Conservation (phyloP, 2,888 invertebrate genomes). For the Neoscelio sp. region DNA sequence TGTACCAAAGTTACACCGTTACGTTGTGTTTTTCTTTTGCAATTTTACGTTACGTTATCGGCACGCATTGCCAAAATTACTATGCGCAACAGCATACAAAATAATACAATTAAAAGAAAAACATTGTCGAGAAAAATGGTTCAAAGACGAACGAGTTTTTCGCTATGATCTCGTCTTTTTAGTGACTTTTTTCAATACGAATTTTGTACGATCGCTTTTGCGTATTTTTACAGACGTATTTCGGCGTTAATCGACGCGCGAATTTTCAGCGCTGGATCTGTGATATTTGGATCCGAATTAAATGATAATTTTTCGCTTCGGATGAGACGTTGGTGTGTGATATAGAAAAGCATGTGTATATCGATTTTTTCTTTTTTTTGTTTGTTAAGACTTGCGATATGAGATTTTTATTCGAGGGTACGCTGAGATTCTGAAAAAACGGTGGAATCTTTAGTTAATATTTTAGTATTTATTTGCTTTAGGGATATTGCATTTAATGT, state of each 20-base stretch:
- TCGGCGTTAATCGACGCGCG: too few species aligned
- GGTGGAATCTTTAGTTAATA: too few species aligned
- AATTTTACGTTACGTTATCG: slow-evolving; percentile 50
- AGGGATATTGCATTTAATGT: too few species aligned
- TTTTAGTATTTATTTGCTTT: too few species aligned
- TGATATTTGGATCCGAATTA: slow-evolving; percentile 66
- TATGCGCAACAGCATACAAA: background rate
- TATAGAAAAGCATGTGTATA: slow-evolving; percentile 21
- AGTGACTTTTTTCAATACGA: slow-evolving; percentile 1
- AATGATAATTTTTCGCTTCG: slow-evolving; percentile 39
- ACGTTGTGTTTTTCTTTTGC: slow-evolving; percentile 40
- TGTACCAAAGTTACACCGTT: slow-evolving; percentile 52
- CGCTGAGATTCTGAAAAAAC: too few species aligned
- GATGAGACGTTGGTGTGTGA: slow-evolving; percentile 34
- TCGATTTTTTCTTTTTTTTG: background rate
- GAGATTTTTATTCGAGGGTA: slow-evolving; percentile 17
- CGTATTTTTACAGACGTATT: slow-evolving; percentile 16
- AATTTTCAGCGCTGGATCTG: slow-evolving; percentile 61
- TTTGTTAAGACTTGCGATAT: too few species aligned
- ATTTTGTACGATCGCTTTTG: slow-evolving; percentile 26
- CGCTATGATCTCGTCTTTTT: slow-evolving; percentile 4
- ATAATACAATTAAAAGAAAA: too few species aligned
- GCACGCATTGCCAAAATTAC: slow-evolving; percentile 32
- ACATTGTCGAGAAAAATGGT: too few species aligned
- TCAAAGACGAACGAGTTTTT: slow-evolving; percentile 17